A percentile compares a stretch with the other conserved stretches of the same genome.
phyloP scores from a whole-genome alignment of 2,113 vertebrate species.

The Mola mola region DNA sequence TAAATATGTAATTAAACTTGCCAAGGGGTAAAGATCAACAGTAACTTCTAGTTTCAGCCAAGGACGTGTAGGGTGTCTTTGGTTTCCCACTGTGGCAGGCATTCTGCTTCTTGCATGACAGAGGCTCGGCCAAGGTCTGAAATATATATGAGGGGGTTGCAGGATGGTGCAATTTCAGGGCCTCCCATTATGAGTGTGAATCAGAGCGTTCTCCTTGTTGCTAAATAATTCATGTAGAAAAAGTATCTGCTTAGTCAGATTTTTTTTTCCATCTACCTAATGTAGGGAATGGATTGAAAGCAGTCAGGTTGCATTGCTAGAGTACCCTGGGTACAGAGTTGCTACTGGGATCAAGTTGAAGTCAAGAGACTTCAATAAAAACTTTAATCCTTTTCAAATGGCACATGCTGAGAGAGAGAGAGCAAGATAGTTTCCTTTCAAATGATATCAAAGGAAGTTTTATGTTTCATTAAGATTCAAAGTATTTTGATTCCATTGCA shows the following conservation, averaged over 20 bases:
- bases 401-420: too few relatives aligned
- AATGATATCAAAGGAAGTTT: conserved; percentile 16
- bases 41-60: conserved; percentile 7
- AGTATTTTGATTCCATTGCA: conserved; percentile 32
- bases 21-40: conserved; percentile 15
- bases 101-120: conserved; percentile 59
- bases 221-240: conserved; percentile 74
- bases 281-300: conserved; percentile 40
- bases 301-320: conserved; percentile 27
- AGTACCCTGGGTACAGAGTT: conserved; percentile 17
- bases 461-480: conserved; percentile 38
- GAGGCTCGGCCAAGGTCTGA: conserved; percentile 56
- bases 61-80: not conserved
- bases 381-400: conserved; percentile 45
- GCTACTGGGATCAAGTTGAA: conserved; percentile 19
- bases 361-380: conserved; percentile 14
- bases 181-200: conserved; percentile 73
- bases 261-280: conserved; percentile 40
- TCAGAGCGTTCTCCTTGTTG: conserved; percentile 61
- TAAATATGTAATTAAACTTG: conserved; percentile 1
- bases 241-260: conserved; percentile 76
- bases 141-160: conserved; percentile 71
- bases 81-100: conserved; percentile 8
- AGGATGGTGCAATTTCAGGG: conserved; percentile 64
- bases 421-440: not conserved